These are phyloP conservation scores for Ashinkailepas kermadecensis DNA, from an alignment of 2,888 invertebrate genomes.

Conservation along the genomic window DNA sequence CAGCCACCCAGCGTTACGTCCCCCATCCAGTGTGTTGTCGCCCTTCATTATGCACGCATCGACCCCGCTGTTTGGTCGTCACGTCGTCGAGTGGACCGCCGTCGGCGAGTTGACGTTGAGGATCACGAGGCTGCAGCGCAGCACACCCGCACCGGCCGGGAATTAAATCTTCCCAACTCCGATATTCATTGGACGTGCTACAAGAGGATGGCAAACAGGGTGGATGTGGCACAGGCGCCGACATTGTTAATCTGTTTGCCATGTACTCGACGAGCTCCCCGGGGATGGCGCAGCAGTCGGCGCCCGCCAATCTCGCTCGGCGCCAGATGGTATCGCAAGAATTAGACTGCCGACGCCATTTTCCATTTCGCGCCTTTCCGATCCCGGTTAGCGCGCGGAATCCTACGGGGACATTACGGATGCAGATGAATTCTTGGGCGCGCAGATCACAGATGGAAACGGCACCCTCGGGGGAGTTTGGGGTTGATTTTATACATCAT, in stretches of 20 bases:
- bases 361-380: conserved; percentile 20
- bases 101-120: background rate
- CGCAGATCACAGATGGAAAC: conserved; percentile 20
- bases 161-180: conserved; percentile 1
- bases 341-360: background rate
- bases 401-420: conserved; percentile 4
- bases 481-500: conserved; percentile 23
- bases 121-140: background rate
- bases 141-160: background rate
- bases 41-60: background rate
- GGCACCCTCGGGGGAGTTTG: conserved; percentile 10
- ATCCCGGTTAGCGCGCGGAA: background rate
- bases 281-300: background rate
- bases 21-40: too few species aligned
- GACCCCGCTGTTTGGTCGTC: background rate
- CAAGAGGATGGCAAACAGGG: conserved; percentile 16
- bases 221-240: background rate
- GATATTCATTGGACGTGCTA: conserved; percentile 15
- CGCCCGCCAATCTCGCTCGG: background rate
- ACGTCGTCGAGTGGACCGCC: background rate
- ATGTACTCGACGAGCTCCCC: background rate
- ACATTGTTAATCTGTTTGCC: conserved; percentile 22
- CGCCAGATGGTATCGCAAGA: conserved; percentile 5
- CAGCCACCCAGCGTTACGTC: too few species aligned
- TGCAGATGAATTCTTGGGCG: conserved; percentile 21